Evolutionary conservation across 2,888 invertebrate species (phyloP), one percentile per base, ranked within the genome.

Genomic region (Drosophila kambysellisi): DNA sequence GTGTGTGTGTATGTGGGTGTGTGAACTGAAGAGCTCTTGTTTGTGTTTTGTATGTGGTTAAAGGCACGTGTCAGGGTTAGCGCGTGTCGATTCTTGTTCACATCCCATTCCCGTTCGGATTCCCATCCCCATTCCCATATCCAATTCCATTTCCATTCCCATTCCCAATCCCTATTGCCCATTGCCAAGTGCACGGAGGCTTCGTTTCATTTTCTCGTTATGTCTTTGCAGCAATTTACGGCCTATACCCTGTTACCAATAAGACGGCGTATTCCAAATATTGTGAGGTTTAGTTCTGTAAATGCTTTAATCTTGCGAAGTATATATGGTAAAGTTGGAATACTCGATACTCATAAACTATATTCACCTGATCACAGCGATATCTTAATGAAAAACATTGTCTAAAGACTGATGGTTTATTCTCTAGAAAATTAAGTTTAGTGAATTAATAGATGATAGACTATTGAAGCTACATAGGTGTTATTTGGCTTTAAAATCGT

Each of bases 41-140:
- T 12, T 71, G 41, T 71, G 50, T 77, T 67, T 60, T 63, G 64
- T 76, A 60, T 81, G 83, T 68, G 80, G 81, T 79, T 82, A 79
- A 74, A 70, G 79, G 66, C 88, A 88, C 89, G 89, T 86, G 86
- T 82, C 87, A 59, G 76, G 72, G 85, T 85, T 84, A 74, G 85
- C 81, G 75, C 70, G 73, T 61, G 81, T 78, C 82, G 84, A 67
- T 72, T 76, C 64, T 69, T 72, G 54, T 70, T 35, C 53, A 12
- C 56, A 32, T 64, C 30, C 1, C 37, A 59, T 58, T 69, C 29
- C 35, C 60, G 57, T 52, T 43, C 58, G 62, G 53, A 46, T 61
- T 51, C 43, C 58, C 63, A 69, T 64, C 61, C 59, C 57, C 57
- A 66, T 64, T 78, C 61, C 53, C 68, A 62, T 63, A 67, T 62